Evolutionary conservation across 2,113 vertebrate genomes (phyloP).

Genomic region (Festucalex cinctus): DNA sequence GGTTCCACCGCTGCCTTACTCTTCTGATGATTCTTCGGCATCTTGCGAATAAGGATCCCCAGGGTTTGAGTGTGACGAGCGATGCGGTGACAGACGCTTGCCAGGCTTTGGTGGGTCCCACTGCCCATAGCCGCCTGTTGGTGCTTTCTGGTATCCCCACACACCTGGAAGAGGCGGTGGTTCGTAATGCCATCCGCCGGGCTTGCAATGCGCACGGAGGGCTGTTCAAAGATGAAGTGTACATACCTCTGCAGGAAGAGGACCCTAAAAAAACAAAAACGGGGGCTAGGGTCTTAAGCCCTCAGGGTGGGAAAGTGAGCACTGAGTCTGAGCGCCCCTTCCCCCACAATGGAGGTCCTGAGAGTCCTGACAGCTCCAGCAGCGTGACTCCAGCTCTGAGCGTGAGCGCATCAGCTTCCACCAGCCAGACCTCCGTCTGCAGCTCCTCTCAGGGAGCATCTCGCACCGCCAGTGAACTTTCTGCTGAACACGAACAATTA

Average conservation of each 20-base stretch:
- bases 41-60: conserved; percentile 88
- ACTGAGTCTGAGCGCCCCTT: conserved; percentile 75
- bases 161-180: conserved; percentile 87
- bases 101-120: conserved; percentile 90
- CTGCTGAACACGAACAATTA: conserved; percentile 77
- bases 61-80: conserved; percentile 88
- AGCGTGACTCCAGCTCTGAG: conserved; percentile 88
- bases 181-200: conserved; percentile 87
- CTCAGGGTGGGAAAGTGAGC: conserved; percentile 68
- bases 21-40: conserved; percentile 94
- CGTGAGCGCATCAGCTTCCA: conserved; percentile 86
- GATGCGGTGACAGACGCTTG: conserved; percentile 91
- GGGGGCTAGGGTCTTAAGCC: conserved; percentile 66
- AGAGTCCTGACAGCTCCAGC: conserved; percentile 90
- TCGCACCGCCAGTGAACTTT: conserved; percentile 85
- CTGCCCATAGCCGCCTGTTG: conserved; percentile 87
- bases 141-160: conserved; percentile 95
- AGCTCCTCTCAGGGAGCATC: conserved; percentile 88
- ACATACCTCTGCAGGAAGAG: conserved; percentile 90
- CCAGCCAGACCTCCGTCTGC: conserved; percentile 91
- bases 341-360: conserved; percentile 68
- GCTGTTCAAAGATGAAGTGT: conserved; percentile 94
- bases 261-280: conserved; percentile 83
- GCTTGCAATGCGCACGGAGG: conserved; percentile 94
- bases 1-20: conserved; percentile 95